phyloP scores from a whole-genome alignment of 2,797 vertebrate species.

The Astyanax mexicanus region DNA sequence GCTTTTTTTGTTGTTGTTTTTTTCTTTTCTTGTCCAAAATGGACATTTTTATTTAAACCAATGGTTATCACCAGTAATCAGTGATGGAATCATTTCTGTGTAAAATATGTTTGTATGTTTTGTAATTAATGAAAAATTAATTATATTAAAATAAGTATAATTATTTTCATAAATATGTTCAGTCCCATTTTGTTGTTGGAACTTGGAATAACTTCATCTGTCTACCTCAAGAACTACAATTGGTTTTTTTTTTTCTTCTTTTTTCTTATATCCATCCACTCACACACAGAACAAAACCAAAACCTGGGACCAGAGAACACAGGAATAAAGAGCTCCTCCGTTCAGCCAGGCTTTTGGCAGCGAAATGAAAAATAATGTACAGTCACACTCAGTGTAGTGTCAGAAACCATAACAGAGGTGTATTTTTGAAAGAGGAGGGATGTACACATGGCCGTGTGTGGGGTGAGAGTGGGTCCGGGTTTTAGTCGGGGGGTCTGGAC shows the following conservation, averaged over 20 bases:
- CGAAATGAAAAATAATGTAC: constrained; percentile 62
- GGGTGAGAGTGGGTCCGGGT: constrained; percentile 29
- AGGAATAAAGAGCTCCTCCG: constrained; percentile 45
- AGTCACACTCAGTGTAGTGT: constrained; percentile 64
- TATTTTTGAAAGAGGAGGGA: constrained; percentile 56
- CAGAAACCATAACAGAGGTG: constrained; percentile 59
- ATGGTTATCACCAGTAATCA: background rate
- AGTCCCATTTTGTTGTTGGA: background rate
- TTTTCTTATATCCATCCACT: constrained; percentile 44
- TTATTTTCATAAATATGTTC: background rate
- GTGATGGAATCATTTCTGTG: background rate
- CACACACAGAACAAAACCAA: constrained; percentile 50
- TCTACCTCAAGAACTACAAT: too few species aligned
- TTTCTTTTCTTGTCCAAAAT: too few species aligned
- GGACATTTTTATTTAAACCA: background rate
- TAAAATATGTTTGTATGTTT: background rate
- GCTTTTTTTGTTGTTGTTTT: too few species aligned
- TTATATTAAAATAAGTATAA: too few species aligned
- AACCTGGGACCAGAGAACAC: constrained; percentile 59
- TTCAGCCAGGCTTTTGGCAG: constrained; percentile 45
- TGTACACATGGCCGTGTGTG: constrained; percentile 51
- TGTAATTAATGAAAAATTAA: background rate
- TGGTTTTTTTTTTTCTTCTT: background rate
- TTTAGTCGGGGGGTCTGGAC: constrained; percentile 68
- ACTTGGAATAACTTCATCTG: too few species aligned